A percentile compares a stretch with the other conserved stretches of the same genome.
phyloP scores from a whole-genome alignment of 2,888 invertebrate genomes.

The Aphodius sticticus region DNA sequence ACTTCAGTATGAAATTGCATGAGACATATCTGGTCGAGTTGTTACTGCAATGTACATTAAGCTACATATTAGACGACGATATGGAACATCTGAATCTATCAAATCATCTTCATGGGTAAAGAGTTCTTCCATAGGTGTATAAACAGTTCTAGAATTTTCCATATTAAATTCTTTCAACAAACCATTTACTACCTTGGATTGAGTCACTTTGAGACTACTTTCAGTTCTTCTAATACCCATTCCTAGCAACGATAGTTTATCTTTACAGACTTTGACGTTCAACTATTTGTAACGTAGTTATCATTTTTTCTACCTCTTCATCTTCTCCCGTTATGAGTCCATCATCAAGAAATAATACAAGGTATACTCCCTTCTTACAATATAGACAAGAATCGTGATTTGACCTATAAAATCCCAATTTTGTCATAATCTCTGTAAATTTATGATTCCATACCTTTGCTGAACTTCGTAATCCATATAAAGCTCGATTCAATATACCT shows the following conservation, averaged over 20 bases:
- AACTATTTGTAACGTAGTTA: conserved; percentile 19
- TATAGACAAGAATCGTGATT: conserved; percentile 32
- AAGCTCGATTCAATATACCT: conserved; percentile 27
- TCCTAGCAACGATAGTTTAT: conserved; percentile 14
- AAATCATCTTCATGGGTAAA: conserved; percentile 11
- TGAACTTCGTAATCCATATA: conserved; percentile 29
- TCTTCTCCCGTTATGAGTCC: conserved; percentile 14
- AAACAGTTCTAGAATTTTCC: conserved; percentile 15
- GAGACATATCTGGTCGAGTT: conserved; percentile 33
- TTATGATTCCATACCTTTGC: conserved; percentile 33
- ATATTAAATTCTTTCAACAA: conserved; percentile 21
- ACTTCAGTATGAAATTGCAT: conserved; percentile 32
- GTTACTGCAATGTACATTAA: conserved; percentile 33
- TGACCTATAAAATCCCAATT: conserved; percentile 23
- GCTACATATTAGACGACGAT: conserved; percentile 30
- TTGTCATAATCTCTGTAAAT: conserved; percentile 26
- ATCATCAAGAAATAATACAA: conserved; percentile 27
- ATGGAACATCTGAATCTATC: conserved; percentile 30
- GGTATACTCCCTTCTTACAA: conserved; percentile 16
- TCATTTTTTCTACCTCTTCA: conserved; percentile 11
- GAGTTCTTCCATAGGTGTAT: conserved; percentile 29
- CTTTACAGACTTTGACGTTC: conserved; percentile 20
- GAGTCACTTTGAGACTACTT: conserved; percentile 10
- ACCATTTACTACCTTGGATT: conserved; percentile 20
- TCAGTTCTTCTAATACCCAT: conserved; percentile 11